These are phyloP conservation scores for Atlantisia rogersi DNA, from an alignment of 2,113 vertebrate genomes.

Conservation along the genomic window DNA sequence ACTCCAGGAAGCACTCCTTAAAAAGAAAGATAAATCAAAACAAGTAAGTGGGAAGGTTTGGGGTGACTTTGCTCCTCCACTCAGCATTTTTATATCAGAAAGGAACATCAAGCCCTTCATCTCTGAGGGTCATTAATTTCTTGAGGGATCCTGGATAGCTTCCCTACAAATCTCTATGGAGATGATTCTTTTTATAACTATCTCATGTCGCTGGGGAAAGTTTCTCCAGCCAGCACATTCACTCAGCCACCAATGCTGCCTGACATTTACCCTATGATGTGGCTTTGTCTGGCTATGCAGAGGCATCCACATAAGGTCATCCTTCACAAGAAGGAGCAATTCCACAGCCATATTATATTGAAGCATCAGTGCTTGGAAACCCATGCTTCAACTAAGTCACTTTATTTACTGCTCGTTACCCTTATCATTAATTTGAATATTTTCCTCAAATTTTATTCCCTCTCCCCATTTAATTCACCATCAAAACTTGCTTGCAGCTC, in stretches of 20 bases:
- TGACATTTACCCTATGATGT: slow-evolving; percentile 26
- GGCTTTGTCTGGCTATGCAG: slow-evolving; percentile 23
- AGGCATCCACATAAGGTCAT: slow-evolving; percentile 38
- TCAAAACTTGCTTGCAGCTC: background rate
- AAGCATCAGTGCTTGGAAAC: background rate
- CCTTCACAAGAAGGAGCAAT: background rate
- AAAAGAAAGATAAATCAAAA: background rate
- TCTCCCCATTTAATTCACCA: background rate
- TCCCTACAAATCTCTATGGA: slow-evolving; percentile 35
- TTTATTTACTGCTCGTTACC: background rate
- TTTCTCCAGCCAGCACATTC: slow-evolving; percentile 40
- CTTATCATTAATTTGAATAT: rapidly evolving
- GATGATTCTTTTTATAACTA: slow-evolving; percentile 58
- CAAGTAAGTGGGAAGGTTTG: background rate
- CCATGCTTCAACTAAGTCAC: rapidly evolving
- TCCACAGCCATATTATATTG: background rate
- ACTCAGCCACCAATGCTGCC: slow-evolving; percentile 33
- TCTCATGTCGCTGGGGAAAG: slow-evolving; percentile 18
- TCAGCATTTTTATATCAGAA: background rate
- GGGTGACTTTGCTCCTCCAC: background rate
- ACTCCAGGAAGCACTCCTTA: background rate
- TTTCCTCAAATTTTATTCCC: background rate
- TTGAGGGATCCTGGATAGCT: slow-evolving; percentile 39
- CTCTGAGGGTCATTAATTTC: background rate
- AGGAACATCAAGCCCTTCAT: slow-evolving; percentile 4